Percentiles rank a stretch among this genome's conserved stretches.
Evolutionary conservation across 92 coral and sea anemone species (phyloP).

Genomic region (Zoanthus gigantus): DNA sequence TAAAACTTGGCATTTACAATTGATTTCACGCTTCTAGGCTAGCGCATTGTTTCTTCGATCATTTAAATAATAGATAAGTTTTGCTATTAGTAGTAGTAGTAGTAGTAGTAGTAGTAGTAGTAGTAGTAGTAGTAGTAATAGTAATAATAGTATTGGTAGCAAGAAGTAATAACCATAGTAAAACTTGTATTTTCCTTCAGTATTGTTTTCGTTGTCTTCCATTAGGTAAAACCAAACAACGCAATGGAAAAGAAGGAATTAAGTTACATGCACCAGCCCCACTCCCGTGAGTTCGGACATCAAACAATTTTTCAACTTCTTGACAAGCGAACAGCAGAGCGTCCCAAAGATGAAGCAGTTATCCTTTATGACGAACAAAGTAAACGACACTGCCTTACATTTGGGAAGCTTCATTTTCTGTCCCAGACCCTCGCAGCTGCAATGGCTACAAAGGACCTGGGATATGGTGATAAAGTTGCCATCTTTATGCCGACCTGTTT

Average conservation of each 20-base stretch:
- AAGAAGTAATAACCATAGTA: too few relatives aligned
- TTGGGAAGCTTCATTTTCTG: slow-evolving; percentile 42
- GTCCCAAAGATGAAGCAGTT: slow-evolving; percentile 52
- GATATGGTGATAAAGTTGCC: slow-evolving; percentile 59
- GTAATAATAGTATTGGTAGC: too few relatives aligned
- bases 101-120: too few relatives aligned
- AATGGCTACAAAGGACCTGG: slow-evolving; percentile 49
- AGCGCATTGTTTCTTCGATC: too few relatives aligned
- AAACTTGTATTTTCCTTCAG: too few relatives aligned
- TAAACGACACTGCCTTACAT: slow-evolving; percentile 43
- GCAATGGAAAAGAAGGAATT: background rate
- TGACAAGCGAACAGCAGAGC: slow-evolving; percentile 38
- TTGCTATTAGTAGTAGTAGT: too few relatives aligned
- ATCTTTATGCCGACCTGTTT: slow-evolving; percentile 43
- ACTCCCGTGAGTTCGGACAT: slow-evolving; percentile 31
- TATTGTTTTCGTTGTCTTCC: too few relatives aligned
- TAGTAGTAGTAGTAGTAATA: too few relatives aligned
- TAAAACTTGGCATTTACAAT: too few relatives aligned
- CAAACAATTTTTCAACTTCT: slow-evolving; percentile 56
- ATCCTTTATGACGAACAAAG: slow-evolving; percentile 51
- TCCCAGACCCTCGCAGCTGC: slow-evolving; percentile 60
- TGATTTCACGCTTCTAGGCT: too few relatives aligned
- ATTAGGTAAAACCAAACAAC: background rate
- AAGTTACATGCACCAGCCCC: slow-evolving; percentile 63
- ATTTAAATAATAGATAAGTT: too few relatives aligned